Base-by-base conservation (phyloP, 2,113 vertebrate species). In the Glaucomys volans region DNA sequence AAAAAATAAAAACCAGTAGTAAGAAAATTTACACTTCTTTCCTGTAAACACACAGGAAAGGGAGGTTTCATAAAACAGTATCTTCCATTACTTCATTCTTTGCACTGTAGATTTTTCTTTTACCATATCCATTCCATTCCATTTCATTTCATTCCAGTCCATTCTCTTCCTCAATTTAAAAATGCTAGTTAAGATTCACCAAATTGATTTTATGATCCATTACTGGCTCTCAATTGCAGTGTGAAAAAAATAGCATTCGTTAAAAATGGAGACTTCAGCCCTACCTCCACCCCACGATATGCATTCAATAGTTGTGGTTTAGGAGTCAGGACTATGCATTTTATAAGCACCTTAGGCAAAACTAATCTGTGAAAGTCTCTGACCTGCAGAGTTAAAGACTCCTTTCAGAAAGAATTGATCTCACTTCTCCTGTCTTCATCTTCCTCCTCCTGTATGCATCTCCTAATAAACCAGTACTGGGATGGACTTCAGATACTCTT, bases 131-230 rank as follows among this genome's bases (percentile, higher is more conserved):
- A 24, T 5, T 71, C 11, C 26, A 71, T 74, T 88, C 12, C 22
- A 44, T 87, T 37, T 13, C 9, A 80, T 77, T 30, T 50, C 40
- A 59, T 28, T 44, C 37, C 50, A 20, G 37, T 83, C 1, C 5
- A 42, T 75, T 76, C 76, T 87, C 11, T 80, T 71, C 6, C 71
- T 95, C 80, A 74, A 90, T 72, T 91, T 86, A 66, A 86, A 93
- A 89, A 26, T 75, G 14, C 17, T 87, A 6, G 22, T 64, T 91
- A 82, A 62, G 30, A 77, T 57, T 2, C 10, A 88, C n/a, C 66
- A 80, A 83, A 47, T 18, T 59, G 47, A 85, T 72, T 66, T 14
- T 47, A 57, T 42, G 3, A 62, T 4, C 37, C 37, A 91, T 44
- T 91, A 84, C 47, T 77, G 10, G 2, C 30, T 86, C n/a, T 91